Evolutionary conservation across 1,140 invertebrate species (phyloP).

Genomic region (Neoseiulus cucumeris): DNA sequence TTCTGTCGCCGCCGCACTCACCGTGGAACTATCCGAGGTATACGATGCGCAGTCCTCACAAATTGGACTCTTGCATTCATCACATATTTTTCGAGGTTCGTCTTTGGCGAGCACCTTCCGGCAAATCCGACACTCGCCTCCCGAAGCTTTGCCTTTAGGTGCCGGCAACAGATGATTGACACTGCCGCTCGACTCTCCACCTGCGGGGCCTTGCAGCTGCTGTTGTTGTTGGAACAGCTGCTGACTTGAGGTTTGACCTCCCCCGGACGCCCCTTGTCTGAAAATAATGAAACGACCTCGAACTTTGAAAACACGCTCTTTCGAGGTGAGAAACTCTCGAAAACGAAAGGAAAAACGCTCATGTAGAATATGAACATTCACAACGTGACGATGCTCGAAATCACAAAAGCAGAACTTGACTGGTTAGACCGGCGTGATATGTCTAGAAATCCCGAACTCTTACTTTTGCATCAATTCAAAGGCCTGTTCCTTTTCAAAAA

Average conservation of each 20-base stretch:
- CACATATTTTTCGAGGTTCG: background rate
- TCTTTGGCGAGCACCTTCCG: background rate
- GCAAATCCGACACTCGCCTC: background rate
- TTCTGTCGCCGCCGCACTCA: background rate
- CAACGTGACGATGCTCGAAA: too few relatives aligned
- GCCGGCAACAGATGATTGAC: background rate
- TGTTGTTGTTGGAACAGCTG: too few relatives aligned
- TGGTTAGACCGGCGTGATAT: too few relatives aligned
- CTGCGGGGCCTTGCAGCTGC: too few relatives aligned
- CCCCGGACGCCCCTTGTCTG: constrained; percentile 10
- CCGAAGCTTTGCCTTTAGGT: background rate
- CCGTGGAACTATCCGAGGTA: background rate
- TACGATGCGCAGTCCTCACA: constrained; percentile 9
- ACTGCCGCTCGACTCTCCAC: background rate
- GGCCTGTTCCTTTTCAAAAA: background rate
- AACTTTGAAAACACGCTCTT: too few relatives aligned
- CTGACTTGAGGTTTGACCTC: background rate
- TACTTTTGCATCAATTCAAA: constrained; percentile 9
- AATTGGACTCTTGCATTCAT: constrained; percentile 8
- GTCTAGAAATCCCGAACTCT: too few relatives aligned
- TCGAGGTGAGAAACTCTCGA: too few relatives aligned
- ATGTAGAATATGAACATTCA: too few relatives aligned
- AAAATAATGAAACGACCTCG: background rate
- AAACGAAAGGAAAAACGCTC: too few relatives aligned
- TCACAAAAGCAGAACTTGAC: too few relatives aligned